Evolutionary conservation across 2,888 invertebrate species (phyloP).

Genomic region (Synergus laeviventris): DNA sequence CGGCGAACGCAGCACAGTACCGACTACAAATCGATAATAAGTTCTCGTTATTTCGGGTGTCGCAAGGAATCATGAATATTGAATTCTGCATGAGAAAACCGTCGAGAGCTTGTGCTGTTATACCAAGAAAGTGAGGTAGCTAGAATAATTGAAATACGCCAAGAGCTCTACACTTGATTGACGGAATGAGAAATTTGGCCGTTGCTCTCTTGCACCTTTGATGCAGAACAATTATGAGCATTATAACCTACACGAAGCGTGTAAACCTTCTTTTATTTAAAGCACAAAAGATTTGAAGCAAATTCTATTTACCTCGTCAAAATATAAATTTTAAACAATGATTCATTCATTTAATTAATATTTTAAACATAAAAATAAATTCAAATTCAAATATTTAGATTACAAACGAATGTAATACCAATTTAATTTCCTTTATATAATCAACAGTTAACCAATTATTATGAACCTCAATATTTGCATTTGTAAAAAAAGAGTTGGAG

Average conservation of each 20-base stretch:
- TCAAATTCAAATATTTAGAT: too few relatives aligned
- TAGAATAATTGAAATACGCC: conserved; percentile 25
- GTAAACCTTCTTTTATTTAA: background rate
- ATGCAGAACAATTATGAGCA: background rate
- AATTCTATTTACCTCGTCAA: too few relatives aligned
- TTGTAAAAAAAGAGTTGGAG: too few relatives aligned
- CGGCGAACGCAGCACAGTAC: background rate
- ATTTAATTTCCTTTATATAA: too few relatives aligned
- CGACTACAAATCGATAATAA: conserved; percentile 1
- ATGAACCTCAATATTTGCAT: too few relatives aligned
- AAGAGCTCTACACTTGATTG: background rate
- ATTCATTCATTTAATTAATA: too few relatives aligned
- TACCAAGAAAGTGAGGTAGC: conserved; percentile 13
- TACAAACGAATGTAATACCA: too few relatives aligned
- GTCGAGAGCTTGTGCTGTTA: conserved; percentile 6
- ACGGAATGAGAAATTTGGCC: conserved; percentile 11
- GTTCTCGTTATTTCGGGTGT: conserved; percentile 25
- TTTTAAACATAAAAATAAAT: too few relatives aligned
- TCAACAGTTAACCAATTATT: too few relatives aligned
- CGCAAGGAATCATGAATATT: conserved; percentile 29
- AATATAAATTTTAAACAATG: too few relatives aligned
- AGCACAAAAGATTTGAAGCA: background rate
- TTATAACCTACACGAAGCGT: background rate
- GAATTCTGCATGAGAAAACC: conserved; percentile 16
- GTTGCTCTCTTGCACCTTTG: conserved; percentile 1